phyloP scores from a whole-genome alignment of 2,888 invertebrate species.

The Antitype chi region DNA sequence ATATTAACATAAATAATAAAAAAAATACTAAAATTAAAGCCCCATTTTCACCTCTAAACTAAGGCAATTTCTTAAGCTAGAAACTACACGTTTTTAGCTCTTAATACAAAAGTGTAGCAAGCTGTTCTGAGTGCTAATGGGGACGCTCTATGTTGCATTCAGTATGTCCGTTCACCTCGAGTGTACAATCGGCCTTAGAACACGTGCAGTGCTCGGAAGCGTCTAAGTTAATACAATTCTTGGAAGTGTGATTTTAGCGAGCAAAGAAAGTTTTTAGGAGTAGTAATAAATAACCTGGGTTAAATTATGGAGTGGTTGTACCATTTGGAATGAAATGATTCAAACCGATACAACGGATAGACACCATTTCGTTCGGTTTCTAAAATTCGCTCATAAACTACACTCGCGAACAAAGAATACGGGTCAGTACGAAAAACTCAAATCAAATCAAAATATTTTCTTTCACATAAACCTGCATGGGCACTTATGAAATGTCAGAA shows the following conservation, averaged over 20 bases:
- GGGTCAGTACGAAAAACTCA: too few relatives aligned
- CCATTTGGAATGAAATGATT: too few relatives aligned
- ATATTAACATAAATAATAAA: background rate
- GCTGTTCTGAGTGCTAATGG: constrained; percentile 12
- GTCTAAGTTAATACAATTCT: background rate
- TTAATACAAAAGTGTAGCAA: constrained; percentile 13
- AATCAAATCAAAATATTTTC: too few relatives aligned
- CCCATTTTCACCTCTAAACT: background rate
- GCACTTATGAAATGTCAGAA: too few relatives aligned
- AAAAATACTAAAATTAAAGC: background rate
- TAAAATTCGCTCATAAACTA: too few relatives aligned
- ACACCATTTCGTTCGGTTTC: too few relatives aligned
- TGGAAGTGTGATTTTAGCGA: background rate
- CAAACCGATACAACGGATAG: too few relatives aligned
- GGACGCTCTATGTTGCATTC: background rate
- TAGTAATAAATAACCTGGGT: too few relatives aligned
- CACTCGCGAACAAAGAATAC: too few relatives aligned
- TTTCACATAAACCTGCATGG: too few relatives aligned
- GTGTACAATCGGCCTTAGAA: background rate
- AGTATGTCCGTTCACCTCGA: constrained; percentile 12
- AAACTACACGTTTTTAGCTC: constrained; percentile 1
- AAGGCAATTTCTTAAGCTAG: background rate
- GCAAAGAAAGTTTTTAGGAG: background rate
- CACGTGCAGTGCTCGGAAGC: background rate
- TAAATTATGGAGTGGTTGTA: too few relatives aligned